A percentile compares a stretch with the other conserved stretches of the same genome.
Conservation (phyloP, 2,888 invertebrate species). For the Hyposoter dolosus region DNA sequence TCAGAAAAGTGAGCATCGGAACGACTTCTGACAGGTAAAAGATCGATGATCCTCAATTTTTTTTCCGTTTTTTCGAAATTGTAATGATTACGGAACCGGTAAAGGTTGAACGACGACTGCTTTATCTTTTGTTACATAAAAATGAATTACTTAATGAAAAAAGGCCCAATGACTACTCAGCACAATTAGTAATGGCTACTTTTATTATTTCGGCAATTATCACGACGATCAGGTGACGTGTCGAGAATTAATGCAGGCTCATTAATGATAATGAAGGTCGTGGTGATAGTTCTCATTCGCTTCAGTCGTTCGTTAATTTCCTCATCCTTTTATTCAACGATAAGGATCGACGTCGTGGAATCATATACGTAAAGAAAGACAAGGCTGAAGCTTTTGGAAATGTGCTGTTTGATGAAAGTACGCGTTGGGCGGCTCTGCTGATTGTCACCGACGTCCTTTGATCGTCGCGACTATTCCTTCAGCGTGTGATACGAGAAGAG, state of each 20-base stretch:
- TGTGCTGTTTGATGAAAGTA: slow-evolving; percentile 44
- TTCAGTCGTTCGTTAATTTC: slow-evolving; percentile 27
- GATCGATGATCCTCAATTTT: neutral
- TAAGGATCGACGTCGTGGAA: slow-evolving; percentile 32
- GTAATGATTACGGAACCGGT: neutral
- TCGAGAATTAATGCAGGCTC: slow-evolving; percentile 41
- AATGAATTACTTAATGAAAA: neutral
- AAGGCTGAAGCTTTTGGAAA: slow-evolving; percentile 48
- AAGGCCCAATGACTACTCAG: neutral
- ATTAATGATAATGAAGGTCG: slow-evolving; percentile 46
- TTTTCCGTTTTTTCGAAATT: neutral
- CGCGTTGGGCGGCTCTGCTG: slow-evolving; percentile 39
- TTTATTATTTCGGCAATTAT: neutral
- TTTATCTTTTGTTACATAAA: neutral
- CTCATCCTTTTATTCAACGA: slow-evolving; percentile 30
- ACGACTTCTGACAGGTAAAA: neutral
- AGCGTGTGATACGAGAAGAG: slow-evolving; percentile 49
- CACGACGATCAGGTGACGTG: slow-evolving; percentile 6
- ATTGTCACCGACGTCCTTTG: slow-evolving; percentile 55
- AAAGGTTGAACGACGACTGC: neutral
- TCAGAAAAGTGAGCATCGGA: neutral
- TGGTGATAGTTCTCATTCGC: slow-evolving; percentile 47
- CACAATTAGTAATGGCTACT: neutral
- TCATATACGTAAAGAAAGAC: slow-evolving; percentile 52
- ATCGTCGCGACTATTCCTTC: slow-evolving; percentile 30